These are phyloP conservation scores for Paralvinella palmiformis DNA, from an alignment of 1,140 invertebrate species.

Conservation along the genomic window DNA sequence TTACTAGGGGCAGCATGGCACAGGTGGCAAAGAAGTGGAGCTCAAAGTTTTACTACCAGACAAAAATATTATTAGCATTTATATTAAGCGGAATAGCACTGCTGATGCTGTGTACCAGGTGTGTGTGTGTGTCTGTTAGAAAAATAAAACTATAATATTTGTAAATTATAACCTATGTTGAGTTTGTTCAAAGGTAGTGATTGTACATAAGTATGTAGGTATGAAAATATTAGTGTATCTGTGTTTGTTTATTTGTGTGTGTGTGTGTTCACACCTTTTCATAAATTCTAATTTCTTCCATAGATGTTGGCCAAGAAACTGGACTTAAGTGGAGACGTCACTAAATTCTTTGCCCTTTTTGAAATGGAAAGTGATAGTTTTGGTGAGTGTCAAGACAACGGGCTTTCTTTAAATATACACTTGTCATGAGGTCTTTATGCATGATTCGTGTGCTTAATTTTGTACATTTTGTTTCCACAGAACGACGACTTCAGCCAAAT, in stretches of 20 bases:
- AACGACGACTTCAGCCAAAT: constrained; percentile 84
- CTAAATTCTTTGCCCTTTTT: constrained; percentile 92
- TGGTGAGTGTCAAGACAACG: constrained; percentile 34
- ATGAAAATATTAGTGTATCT: too few species aligned
- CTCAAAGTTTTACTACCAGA: constrained; percentile 80
- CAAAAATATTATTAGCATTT: constrained; percentile 81
- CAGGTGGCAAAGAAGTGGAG: constrained; percentile 71
- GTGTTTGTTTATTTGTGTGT: too few species aligned
- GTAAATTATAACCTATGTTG: too few species aligned
- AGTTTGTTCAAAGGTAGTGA: too few species aligned
- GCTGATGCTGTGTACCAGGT: constrained; percentile 83
- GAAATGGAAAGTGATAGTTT: constrained; percentile 73
- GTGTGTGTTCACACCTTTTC: too few species aligned
- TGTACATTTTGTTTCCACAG: constrained; percentile 53
- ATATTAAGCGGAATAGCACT: constrained; percentile 82
- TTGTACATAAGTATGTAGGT: too few species aligned
- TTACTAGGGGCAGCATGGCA: constrained; percentile 26
- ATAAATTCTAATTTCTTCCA: too few species aligned
- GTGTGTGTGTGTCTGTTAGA: too few species aligned
- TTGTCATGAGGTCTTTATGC: background rate
- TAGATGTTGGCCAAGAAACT: constrained; percentile 77
- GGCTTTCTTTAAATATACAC: background rate
- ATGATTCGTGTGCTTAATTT: background rate
- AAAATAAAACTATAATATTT: too few species aligned
- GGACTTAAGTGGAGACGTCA: constrained; percentile 68